Conservation (phyloP, 2,888 invertebrate species). For the Stenotaenia linearis region DNA sequence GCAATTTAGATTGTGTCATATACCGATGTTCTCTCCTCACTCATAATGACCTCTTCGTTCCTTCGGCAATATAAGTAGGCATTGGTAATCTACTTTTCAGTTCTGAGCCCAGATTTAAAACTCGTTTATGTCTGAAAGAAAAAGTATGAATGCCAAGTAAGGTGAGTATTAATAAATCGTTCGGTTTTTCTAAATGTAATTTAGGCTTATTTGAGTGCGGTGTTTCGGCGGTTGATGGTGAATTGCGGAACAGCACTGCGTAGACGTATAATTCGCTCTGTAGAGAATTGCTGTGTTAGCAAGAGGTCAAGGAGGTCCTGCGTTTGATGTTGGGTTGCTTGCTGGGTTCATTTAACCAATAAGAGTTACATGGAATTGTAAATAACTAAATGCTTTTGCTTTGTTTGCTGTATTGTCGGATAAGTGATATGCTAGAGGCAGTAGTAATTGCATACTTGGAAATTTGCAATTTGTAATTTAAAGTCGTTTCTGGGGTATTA, state of each 20-base stretch:
- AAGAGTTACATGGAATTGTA: too few species aligned
- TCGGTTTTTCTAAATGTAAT: neutral
- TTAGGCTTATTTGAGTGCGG: too few species aligned
- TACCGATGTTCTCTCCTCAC: neutral
- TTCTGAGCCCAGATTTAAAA: neutral
- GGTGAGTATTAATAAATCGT: neutral
- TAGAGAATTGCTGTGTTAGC: neutral
- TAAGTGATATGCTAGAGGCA: too few species aligned
- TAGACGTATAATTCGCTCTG: too few species aligned
- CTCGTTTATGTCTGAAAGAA: neutral
- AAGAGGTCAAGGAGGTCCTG: neutral
- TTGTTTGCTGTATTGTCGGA: too few species aligned
- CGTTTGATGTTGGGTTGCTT: neutral
- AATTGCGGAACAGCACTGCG: too few species aligned
- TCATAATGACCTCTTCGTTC: neutral
- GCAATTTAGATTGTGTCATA: neutral
- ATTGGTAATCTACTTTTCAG: neutral
- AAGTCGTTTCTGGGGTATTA: too few species aligned
- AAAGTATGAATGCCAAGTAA: neutral
- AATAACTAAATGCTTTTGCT: too few species aligned
- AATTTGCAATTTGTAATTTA: too few species aligned
- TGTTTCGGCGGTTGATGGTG: too few species aligned
- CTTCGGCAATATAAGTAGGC: neutral
- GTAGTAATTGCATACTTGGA: too few species aligned
- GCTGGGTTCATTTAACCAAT: neutral